A percentile compares a stretch with the other conserved stretches of the same genome.
Conservation (phyloP, 2,113 vertebrate genomes). For the Coptodon rendalli region DNA sequence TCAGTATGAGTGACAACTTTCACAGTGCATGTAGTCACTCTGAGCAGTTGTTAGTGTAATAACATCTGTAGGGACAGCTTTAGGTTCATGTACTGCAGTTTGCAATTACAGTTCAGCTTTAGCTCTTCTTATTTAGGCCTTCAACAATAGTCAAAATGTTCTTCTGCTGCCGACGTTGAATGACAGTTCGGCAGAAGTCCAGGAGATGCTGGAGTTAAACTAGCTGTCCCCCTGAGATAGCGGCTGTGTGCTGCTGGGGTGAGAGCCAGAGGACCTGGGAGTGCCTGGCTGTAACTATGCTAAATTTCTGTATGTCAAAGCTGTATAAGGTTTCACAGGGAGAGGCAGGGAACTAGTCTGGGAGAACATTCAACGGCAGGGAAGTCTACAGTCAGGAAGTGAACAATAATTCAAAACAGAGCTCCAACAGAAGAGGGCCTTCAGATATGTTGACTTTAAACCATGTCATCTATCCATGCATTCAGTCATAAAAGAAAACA, state of each 20-base stretch:
- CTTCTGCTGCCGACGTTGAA: background rate
- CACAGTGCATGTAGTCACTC: background rate
- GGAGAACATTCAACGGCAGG: slow-evolving; percentile 34
- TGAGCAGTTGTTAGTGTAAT: background rate
- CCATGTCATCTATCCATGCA: slow-evolving; percentile 1
- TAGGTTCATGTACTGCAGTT: background rate
- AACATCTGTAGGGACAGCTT: background rate
- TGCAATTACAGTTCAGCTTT: background rate
- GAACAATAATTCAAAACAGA: slow-evolving; percentile 69
- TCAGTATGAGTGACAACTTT: background rate
- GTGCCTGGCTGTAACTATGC: slow-evolving; percentile 31
- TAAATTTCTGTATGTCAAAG: slow-evolving; percentile 32
- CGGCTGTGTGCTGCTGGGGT: background rate
- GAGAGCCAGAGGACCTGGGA: slow-evolving; percentile 6
- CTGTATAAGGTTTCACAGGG: slow-evolving; percentile 56
- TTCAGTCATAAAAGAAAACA: background rate
- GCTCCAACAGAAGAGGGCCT: slow-evolving; percentile 27
- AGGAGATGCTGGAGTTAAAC: background rate
- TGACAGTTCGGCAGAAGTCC: slow-evolving; percentile 22
- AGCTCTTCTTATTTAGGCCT: background rate
- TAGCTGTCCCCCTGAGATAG: slow-evolving; percentile 11
- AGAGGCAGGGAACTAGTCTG: slow-evolving; percentile 3
- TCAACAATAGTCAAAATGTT: background rate
- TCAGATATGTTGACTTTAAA: slow-evolving; percentile 32
- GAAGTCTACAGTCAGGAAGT: slow-evolving; percentile 57